These are phyloP conservation scores for Portunus trituberculatus DNA, from an alignment of 1,140 invertebrate genomes.

Conservation along the genomic window DNA sequence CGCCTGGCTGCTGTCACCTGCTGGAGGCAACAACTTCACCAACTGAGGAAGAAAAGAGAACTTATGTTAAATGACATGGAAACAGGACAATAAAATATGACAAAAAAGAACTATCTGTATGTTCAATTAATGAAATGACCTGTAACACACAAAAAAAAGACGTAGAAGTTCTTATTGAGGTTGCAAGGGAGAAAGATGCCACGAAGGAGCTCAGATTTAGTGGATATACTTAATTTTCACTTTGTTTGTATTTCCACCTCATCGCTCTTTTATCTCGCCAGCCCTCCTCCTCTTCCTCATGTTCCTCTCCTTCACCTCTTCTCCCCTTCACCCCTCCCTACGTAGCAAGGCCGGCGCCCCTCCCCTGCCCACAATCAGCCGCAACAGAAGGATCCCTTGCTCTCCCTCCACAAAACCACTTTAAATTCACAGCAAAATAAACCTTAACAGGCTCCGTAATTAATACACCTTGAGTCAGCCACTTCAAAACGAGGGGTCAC, in stretches of 20 bases:
- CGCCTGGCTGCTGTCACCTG: too few relatives aligned
- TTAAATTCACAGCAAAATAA: background rate
- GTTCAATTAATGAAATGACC: too few relatives aligned
- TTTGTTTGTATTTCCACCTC: background rate
- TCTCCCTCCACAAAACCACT: background rate
- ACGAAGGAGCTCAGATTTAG: too few relatives aligned
- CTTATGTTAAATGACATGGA: background rate
- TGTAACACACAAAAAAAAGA: too few relatives aligned
- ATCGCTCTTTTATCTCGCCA: background rate
- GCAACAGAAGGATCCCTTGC: background rate
- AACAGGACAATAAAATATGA: background rate
- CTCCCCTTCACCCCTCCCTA: background rate
- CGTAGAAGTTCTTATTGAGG: too few relatives aligned
- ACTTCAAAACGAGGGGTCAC: background rate
- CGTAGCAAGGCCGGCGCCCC: background rate
- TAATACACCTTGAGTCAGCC: conserved; percentile 39
- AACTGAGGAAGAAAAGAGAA: background rate
- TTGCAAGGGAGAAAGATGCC: too few relatives aligned
- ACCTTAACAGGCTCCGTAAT: conserved; percentile 26
- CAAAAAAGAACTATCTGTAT: background rate
- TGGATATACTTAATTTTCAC: too few relatives aligned
- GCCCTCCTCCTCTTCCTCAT: background rate
- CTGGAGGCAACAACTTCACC: background rate
- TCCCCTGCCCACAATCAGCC: background rate
- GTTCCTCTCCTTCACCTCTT: background rate